A percentile compares a stretch with the other conserved stretches of the same genome.
Conservation (phyloP, 1,140 invertebrate species). For the Habropoda laboriosa region DNA sequence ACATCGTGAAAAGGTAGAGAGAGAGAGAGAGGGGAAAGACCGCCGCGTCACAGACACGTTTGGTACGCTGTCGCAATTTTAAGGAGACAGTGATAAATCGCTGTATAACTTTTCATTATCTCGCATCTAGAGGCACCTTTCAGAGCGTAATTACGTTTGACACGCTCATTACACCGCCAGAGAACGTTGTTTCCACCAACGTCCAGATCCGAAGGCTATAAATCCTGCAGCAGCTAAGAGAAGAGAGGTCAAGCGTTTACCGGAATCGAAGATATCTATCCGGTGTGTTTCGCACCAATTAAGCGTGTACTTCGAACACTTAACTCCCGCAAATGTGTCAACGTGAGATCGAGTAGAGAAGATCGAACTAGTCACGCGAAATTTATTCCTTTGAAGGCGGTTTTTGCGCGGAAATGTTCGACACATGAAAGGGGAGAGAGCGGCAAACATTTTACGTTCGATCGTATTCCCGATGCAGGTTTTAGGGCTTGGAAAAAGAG, state of each 20-base stretch:
- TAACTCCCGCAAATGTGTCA: too few species aligned
- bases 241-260: too few species aligned
- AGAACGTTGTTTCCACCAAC: not conserved
- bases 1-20: not conserved
- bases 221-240: not conserved
- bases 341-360: not conserved
- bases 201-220: not conserved
- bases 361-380: not conserved
- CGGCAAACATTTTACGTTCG: not conserved
- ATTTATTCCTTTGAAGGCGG: not conserved
- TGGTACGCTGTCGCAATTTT: constrained; percentile 4
- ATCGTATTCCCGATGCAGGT: not conserved
- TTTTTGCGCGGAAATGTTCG: not conserved
- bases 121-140: not conserved
- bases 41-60: not conserved
- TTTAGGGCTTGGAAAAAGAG: not conserved
- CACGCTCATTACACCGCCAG: not conserved
- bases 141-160: constrained; percentile 13
- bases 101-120: not conserved
- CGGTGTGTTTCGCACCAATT: too few species aligned
- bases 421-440: not conserved
- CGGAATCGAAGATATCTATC: not conserved
- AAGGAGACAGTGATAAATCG: constrained; percentile 26
- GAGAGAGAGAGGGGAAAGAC: too few species aligned
- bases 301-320: too few species aligned